These are phyloP conservation scores for Latrodectus geometricus DNA, from an alignment of 1,140 invertebrate genomes.

Conservation along the genomic window DNA sequence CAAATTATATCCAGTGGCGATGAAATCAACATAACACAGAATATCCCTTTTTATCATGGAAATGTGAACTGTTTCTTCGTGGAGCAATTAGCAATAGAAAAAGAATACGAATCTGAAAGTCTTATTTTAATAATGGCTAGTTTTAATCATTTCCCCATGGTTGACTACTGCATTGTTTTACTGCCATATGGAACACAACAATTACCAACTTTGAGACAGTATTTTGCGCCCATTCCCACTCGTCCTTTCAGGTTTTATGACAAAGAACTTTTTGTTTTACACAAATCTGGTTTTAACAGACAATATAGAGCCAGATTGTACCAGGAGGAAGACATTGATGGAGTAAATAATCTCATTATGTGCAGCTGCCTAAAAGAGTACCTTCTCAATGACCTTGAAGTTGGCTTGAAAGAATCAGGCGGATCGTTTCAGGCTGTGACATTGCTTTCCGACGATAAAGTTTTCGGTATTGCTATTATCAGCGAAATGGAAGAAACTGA, in stretches of 20 bases:
- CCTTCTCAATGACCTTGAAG: conserved; percentile 19
- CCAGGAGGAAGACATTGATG: background rate
- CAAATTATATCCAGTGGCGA: background rate
- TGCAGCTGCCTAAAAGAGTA: conserved; percentile 39
- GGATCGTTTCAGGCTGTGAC: background rate
- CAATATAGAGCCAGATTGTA: background rate
- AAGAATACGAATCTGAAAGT: conserved; percentile 22
- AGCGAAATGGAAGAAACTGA: conserved; percentile 7
- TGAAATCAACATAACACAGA: background rate
- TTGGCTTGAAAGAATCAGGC: background rate
- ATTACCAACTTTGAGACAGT: conserved; percentile 9
- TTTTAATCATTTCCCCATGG: conserved; percentile 34
- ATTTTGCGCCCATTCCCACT: conserved; percentile 33
- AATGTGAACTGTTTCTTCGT: conserved; percentile 27
- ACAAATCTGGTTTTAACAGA: conserved; percentile 20
- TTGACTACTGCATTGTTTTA: conserved; percentile 28
- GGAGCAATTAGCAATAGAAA: conserved; percentile 40
- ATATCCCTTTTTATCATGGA: conserved; percentile 22
- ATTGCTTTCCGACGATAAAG: conserved; percentile 12
- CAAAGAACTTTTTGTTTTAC: conserved; percentile 50
- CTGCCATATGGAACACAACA: conserved; percentile 41
- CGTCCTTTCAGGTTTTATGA: conserved; percentile 30
- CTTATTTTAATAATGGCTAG: conserved; percentile 24
- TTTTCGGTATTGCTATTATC: conserved; percentile 42
- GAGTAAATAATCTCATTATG: conserved; percentile 2